Evolutionary conservation across 1,140 invertebrate genomes (phyloP).

Genomic region (Aphis craccivora): DNA sequence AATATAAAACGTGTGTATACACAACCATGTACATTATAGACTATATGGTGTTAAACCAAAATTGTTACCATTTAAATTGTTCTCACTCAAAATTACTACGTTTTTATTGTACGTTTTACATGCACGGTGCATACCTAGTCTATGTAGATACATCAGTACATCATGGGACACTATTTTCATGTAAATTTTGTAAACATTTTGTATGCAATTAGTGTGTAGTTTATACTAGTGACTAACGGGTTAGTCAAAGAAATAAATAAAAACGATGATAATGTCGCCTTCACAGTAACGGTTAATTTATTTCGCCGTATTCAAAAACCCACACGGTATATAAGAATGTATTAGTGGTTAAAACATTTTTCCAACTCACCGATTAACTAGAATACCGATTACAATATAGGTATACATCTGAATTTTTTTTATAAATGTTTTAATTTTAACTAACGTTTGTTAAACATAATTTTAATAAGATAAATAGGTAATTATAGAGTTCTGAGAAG

Average conservation of each 20-base stretch:
- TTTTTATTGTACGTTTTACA: not conserved
- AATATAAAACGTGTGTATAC: not conserved
- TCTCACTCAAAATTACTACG: not conserved
- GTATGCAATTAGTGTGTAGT: not conserved
- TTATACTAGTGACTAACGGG: not conserved
- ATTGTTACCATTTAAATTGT: not conserved
- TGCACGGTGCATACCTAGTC: not conserved
- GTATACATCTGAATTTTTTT: not conserved
- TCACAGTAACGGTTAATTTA: slow-evolving; percentile 18
- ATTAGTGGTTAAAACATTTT: slow-evolving; percentile 28
- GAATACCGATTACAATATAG: not conserved
- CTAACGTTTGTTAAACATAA: not conserved
- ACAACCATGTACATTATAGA: not conserved
- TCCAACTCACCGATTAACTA: slow-evolving; percentile 14
- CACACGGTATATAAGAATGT: not conserved
- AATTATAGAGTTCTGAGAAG: not conserved
- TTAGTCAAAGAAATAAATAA: not conserved
- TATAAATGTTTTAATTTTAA: not conserved
- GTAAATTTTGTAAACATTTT: not conserved
- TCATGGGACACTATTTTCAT: not conserved
- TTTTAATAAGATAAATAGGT: not conserved
- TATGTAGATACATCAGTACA: not conserved
- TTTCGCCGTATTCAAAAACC: slow-evolving; percentile 1
- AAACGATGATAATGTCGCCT: not conserved
- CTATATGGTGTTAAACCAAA: not conserved